These are phyloP conservation scores for Andrena cerasifolii DNA, from an alignment of 1,140 invertebrate genomes.

Conservation along the genomic window DNA sequence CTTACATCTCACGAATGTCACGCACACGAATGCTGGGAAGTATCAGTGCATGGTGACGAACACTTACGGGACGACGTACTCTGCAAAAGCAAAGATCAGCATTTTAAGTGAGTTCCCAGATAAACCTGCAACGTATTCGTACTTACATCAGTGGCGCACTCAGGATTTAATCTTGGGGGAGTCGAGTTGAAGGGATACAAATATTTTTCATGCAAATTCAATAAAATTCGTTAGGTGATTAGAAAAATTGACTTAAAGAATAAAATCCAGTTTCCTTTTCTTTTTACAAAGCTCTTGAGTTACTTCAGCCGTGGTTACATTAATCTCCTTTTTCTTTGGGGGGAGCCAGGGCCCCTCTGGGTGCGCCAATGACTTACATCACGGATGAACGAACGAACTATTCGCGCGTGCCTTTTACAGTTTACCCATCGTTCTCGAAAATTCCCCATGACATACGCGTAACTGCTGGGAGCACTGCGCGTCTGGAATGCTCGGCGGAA, in stretches of 20 bases:
- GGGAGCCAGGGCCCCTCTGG: too few relatives aligned
- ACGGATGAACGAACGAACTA: not conserved
- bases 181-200: too few relatives aligned
- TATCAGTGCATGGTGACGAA: conserved; percentile 98
- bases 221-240: too few relatives aligned
- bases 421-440: conserved; percentile 94
- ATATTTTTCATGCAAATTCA: too few relatives aligned
- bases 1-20: conserved; percentile 88
- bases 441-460: conserved; percentile 92
- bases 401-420: conserved; percentile 79
- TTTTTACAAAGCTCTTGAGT: too few relatives aligned
- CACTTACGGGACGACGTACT: conserved; percentile 94
- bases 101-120: conserved; percentile 89
- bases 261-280: too few relatives aligned
- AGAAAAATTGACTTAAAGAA: too few relatives aligned
- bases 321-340: too few relatives aligned
- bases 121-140: too few relatives aligned
- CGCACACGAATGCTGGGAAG: conserved; percentile 90
- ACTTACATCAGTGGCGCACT: too few relatives aligned
- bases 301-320: too few relatives aligned
- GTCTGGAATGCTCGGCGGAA: conserved; percentile 94
- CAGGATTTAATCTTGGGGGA: too few relatives aligned
- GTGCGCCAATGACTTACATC: not conserved
- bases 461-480: conserved; percentile 92
- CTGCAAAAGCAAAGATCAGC: conserved; percentile 91